phyloP scores from a whole-genome alignment of 1,140 invertebrate species.

The Nephila pilipes region DNA sequence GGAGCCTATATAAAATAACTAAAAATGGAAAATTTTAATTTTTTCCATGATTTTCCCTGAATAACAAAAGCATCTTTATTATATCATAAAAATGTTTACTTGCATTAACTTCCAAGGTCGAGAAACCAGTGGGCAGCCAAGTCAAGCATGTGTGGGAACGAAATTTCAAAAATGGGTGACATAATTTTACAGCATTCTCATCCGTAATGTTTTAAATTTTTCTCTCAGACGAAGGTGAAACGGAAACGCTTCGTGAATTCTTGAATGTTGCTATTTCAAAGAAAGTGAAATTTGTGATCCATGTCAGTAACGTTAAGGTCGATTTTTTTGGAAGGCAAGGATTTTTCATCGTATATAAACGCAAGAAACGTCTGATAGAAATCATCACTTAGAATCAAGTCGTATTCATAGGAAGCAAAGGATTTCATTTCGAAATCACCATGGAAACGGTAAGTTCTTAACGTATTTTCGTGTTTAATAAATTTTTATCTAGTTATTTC shows the following conservation, averaged over 20 bases:
- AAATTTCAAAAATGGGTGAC: not conserved
- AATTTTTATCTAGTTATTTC: too few relatives aligned
- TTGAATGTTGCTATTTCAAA: not conserved
- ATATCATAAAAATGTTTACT: not conserved
- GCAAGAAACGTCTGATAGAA: not conserved
- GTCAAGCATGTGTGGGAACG: not conserved
- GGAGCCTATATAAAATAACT: too few relatives aligned
- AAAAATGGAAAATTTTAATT: too few relatives aligned
- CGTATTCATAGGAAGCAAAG: not conserved
- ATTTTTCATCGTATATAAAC: not conserved
- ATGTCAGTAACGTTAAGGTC: not conserved
- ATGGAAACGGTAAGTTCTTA: not conserved
- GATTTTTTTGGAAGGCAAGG: not conserved
- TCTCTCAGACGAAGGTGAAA: not conserved
- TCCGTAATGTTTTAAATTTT: not conserved
- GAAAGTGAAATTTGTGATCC: not conserved
- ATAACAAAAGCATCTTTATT: slow-evolving; percentile 7
- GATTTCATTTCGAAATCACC: not conserved
- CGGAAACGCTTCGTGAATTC: not conserved
- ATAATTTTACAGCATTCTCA: not conserved
- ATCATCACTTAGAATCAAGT: not conserved
- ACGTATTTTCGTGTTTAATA: not conserved
- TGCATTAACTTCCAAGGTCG: not conserved
- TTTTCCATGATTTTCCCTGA: too few relatives aligned
- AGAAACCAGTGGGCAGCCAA: not conserved